phyloP scores from a whole-genome alignment of 2,888 invertebrate genomes.

The Pammene fasciana region DNA sequence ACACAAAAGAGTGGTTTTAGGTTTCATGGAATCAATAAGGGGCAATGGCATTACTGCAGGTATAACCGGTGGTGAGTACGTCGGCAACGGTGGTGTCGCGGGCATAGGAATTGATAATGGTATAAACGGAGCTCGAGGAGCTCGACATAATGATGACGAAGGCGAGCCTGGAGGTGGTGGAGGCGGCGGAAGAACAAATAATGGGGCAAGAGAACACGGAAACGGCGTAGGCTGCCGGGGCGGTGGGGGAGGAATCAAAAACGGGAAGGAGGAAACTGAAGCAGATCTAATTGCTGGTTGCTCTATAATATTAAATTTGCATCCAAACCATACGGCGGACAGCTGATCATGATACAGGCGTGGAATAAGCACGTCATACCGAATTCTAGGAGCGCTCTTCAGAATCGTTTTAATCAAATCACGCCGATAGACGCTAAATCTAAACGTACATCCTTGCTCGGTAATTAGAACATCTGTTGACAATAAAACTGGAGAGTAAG shows the following conservation, averaged over 20 bases:
- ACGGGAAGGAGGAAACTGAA: background rate
- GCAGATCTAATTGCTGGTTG: background rate
- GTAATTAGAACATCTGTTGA: background rate
- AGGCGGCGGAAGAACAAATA: background rate
- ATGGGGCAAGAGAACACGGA: background rate
- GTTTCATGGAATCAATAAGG: background rate
- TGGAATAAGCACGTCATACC: background rate
- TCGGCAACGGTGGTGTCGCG: slow-evolving; percentile 1
- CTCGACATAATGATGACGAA: background rate
- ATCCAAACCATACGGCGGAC: background rate
- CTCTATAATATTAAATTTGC: background rate
- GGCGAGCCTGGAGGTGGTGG: background rate
- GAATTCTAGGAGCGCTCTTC: background rate
- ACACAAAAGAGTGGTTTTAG: too few species aligned
- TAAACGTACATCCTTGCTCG: background rate
- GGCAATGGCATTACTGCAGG: background rate
- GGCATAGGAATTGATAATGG: background rate
- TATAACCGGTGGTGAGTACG: background rate
- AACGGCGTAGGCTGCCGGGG: slow-evolving; percentile 4
- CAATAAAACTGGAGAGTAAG: background rate
- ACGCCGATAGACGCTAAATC: background rate
- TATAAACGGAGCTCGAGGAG: background rate
- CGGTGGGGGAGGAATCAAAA: slow-evolving; percentile 1
- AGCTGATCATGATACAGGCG: background rate
- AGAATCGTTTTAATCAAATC: background rate